phyloP scores from a whole-genome alignment of 2,113 vertebrate species.

The Vidua macroura region DNA sequence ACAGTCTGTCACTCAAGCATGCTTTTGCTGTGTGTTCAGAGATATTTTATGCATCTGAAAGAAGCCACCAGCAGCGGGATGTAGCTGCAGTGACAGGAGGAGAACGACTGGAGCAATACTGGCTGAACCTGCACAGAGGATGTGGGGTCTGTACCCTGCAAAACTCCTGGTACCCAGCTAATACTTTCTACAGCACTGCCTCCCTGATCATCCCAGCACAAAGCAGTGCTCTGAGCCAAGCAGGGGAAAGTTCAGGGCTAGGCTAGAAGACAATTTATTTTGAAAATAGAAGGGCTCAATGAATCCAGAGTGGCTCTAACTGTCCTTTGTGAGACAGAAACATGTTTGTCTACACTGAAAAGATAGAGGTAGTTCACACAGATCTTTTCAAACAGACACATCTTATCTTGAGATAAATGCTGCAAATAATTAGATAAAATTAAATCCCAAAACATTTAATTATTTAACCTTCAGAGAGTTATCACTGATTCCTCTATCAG shows the following conservation, averaged over 20 bases:
- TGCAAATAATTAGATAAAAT: background rate
- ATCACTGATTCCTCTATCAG: background rate
- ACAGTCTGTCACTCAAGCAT: conserved; percentile 29
- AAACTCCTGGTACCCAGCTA: background rate
- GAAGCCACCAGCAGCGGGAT: background rate
- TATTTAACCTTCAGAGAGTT: background rate
- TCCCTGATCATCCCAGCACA: background rate
- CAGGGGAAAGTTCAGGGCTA: background rate
- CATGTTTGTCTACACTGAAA: background rate
- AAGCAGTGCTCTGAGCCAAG: background rate
- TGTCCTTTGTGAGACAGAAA: background rate
- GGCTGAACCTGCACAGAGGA: background rate
- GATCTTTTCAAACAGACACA: background rate
- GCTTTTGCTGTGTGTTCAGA: background rate
- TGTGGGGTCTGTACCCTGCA: background rate
- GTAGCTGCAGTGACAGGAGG: background rate
- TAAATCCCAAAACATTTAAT: background rate
- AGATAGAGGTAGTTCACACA: background rate
- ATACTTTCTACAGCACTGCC: background rate
- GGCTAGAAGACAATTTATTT: background rate
- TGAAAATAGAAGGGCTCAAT: background rate
- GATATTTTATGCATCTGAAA: background rate
- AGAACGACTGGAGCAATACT: background rate
- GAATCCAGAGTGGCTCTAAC: background rate
- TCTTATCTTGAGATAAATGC: background rate